These are phyloP conservation scores for Xestoiulus laeticollis DNA, from an alignment of 2,888 invertebrate genomes.

Conservation along the genomic window DNA sequence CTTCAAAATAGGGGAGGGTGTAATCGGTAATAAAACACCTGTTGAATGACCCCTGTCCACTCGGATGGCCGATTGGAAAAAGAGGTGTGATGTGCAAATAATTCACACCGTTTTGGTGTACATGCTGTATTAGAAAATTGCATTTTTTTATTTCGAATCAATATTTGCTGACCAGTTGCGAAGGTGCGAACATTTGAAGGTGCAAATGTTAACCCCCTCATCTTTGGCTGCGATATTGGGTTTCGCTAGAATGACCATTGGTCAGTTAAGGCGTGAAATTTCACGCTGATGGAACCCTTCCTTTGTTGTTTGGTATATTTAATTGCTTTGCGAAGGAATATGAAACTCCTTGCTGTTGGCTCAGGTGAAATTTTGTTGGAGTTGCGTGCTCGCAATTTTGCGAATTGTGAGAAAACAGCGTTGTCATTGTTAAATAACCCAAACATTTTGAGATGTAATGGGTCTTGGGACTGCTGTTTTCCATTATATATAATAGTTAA, in stretches of 20 bases:
- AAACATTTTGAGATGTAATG: too few species aligned
- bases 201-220: not conserved
- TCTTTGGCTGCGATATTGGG: not conserved
- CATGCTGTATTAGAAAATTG: not conserved
- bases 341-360: not conserved
- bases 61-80: not conserved
- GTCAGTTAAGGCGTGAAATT: not conserved
- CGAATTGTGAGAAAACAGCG: too few species aligned
- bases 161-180: not conserved
- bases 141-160: not conserved
- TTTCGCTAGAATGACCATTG: not conserved
- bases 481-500: too few species aligned
- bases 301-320: not conserved
- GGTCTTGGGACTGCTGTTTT: too few species aligned
- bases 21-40: slow-evolving; percentile 26
- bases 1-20: not conserved
- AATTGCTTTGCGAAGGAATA: not conserved
- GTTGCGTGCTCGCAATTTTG: too few species aligned
- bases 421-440: not conserved
- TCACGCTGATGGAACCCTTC: not conserved
- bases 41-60: slow-evolving; percentile 5
- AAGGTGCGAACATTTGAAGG: not conserved
- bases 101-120: not conserved
- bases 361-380: not conserved
- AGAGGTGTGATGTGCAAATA: not conserved